These are phyloP conservation scores for Mesocricetus auratus DNA, from an alignment of 2,113 vertebrate genomes.

Conservation along the genomic window DNA sequence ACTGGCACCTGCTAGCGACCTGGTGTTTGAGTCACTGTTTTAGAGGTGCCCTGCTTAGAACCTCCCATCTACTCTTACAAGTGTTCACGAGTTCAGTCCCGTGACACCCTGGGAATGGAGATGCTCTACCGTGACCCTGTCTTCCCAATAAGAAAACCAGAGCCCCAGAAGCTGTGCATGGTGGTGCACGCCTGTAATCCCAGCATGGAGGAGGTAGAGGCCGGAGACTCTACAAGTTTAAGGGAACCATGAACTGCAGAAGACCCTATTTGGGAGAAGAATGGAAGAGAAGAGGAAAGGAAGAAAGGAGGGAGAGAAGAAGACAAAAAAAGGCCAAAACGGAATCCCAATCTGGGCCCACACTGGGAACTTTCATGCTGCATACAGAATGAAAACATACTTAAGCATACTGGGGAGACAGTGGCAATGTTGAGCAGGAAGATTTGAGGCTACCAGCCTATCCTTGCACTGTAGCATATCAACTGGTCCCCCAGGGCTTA, in stretches of 20 bases:
- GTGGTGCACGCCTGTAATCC: not conserved
- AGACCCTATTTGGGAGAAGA: not conserved
- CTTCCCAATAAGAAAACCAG: not conserved
- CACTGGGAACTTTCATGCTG: not conserved
- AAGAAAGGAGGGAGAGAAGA: too few species aligned
- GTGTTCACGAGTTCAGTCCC: not conserved
- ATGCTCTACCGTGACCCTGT: rapidly evolving
- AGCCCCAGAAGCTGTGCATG: not conserved
- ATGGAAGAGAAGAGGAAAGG: too few species aligned
- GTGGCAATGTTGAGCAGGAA: not conserved
- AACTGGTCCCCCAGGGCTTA: not conserved
- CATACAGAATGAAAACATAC: not conserved
- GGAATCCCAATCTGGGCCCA: rapidly evolving
- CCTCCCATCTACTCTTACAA: rapidly evolving
- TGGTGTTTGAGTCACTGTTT: not conserved
- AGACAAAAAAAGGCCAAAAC: rapidly evolving
- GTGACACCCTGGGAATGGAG: rapidly evolving
- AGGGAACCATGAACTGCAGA: not conserved
- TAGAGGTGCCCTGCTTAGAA: not conserved
- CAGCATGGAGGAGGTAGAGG: not conserved
- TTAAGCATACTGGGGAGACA: not conserved
- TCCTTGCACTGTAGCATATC: not conserved
- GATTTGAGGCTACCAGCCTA: not conserved
- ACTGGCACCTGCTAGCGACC: not conserved
- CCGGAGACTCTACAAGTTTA: not conserved